Evolutionary conservation across 2,113 vertebrate genomes (phyloP), one percentile per base, ranked within the genome.

Genomic region (Gymnobelideus leadbeateri): DNA sequence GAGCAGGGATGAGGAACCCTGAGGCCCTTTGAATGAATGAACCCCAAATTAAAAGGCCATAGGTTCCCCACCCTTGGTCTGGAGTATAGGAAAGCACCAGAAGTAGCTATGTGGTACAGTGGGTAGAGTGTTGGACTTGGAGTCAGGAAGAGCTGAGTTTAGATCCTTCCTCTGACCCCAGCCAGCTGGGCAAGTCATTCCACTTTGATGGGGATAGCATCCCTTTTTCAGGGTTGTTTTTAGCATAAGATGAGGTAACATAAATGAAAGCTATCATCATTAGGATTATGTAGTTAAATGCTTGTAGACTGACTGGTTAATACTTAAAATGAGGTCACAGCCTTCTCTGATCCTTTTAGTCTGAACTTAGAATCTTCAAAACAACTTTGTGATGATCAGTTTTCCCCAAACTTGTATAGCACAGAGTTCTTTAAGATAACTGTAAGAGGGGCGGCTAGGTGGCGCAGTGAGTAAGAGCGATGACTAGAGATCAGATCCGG

Each of bases 331-430:
- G 8, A 43, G 37, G 14, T 43, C 26, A 84, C n/a, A 37, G 43
- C 37, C 37, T 43, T 16, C 37, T 84, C 19, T n/a, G 8, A 84
- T 68, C 31, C 57, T 37, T 37, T 68, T 68, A 68, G 28, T 84
- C n/a, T 84, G 68, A 43, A 84, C 6, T 84, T 8, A 43, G 37
- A 84, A 84, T 84, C 14, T n/a, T 25, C 46, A 28, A 37, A 52
- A 51, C 3, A 8, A 31, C 10, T 84, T 43, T 77, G 28, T 93
- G 46, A 95, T 96, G 90, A 28, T 43, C 57, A 94, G 92, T 92
- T 51, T 7, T 91, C 28, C 51, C 14, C 61, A 93, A 21, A 94
- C 89, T 90, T 95, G 28, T n/a, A 23, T 84, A 84, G 16, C 68
- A 23, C 16, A 91, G 47, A 23, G 16, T 96, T 92, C 94, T 94